Conservation (phyloP, 2,888 invertebrate species). For the Acanthosepion lycidas region DNA sequence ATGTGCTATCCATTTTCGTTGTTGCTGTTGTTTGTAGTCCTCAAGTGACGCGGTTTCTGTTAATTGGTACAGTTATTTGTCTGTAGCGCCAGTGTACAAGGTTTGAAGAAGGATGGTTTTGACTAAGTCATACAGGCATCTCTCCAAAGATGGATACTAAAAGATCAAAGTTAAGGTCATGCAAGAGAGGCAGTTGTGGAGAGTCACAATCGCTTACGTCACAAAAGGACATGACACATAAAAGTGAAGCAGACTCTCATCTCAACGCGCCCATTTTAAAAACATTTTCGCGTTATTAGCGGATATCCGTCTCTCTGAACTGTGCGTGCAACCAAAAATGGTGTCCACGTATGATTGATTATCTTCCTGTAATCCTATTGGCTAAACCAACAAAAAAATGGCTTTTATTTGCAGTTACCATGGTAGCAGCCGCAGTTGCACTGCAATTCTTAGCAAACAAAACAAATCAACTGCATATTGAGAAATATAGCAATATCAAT, state of each 20-base stretch:
- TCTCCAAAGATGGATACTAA: no score
- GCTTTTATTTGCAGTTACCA: neutral
- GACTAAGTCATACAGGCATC: no score
- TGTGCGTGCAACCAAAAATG: neutral
- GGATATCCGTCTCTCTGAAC: neutral
- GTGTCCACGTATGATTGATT: neutral
- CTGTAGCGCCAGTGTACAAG: no score
- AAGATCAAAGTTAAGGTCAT: no score
- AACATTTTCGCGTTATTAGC: neutral
- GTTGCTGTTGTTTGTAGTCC: no score
- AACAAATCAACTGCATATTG: neutral
- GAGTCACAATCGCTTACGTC: no score
- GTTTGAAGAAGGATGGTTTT: no score
- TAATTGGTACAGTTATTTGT: no score
- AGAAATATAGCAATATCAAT: neutral
- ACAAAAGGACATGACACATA: neutral
- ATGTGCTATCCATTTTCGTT: no score
- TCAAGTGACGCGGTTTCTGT: no score
- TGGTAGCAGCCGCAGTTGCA: neutral
- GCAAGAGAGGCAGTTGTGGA: no score
- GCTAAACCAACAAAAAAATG: neutral
- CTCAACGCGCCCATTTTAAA: neutral
- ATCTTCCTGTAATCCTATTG: neutral
- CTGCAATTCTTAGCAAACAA: neutral
- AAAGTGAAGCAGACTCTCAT: rapidly evolving